Evolutionary conservation across 1,140 invertebrate species (phyloP), one percentile per base, ranked within the genome.

Genomic region (Manduca sexta): DNA sequence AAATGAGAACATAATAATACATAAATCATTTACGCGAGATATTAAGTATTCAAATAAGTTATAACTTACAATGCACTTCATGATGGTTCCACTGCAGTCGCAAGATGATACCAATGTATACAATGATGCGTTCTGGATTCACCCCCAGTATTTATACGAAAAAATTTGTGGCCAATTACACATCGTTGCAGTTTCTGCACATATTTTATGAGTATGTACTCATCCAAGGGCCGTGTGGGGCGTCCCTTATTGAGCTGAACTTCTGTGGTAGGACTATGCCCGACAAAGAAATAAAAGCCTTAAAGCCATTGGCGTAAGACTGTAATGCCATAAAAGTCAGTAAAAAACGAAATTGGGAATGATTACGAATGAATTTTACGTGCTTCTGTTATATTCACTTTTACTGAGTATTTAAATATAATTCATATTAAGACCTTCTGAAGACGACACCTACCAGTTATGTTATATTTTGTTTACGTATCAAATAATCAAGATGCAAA

Each of bases 121-220:
- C 16, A 34, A 69, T 84, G 81, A 76, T 74, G 68, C 74, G 72
- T 64, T 64, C 49, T 41, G 60, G 58, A 69, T 70, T 46, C 72
- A 75, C 69, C 75, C 78, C 62, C 53, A 48, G 67, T 82, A 82
- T 84, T 76, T 84, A 84, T 84, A 82, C 67, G 56, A 65, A 66
- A 73, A 65, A 49, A 69, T 76, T 79, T 73, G 61, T 56, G 55
- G 68, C 65, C 69, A 76, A 76, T 80, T 77, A 78, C 73, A 50
- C 55, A 61, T 62, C 62, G 40, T 60, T 57, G 56, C 60, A 62
- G 51, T 68, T 73, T 63, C 65, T 64, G 56, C 64, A 65, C 63
- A 64, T 74, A 81, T 68, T 79, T 80, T 78, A 80, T 69, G 61
- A 64, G 57, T 59, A 66, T 69, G 53, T 59, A 56, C 52, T 55